Base-by-base conservation (phyloP, 2,113 vertebrate species). In the Colinus virginianus region DNA sequence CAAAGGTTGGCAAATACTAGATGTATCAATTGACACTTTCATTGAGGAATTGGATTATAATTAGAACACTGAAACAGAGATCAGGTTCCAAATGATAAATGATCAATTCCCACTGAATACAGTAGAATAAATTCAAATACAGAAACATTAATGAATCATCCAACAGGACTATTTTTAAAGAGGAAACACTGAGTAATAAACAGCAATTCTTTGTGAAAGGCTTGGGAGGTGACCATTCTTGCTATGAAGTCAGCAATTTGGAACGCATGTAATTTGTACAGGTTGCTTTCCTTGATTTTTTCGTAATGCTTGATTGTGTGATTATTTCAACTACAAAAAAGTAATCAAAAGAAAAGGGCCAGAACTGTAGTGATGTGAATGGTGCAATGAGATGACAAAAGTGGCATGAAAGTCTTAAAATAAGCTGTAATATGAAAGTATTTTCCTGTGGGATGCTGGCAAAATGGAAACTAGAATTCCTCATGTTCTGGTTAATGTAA, bases 181-280 rank as follows among this genome's bases (percentile, higher is more conserved):
- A 43, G 5, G 8, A 84, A 63, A 30, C 59, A 21, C 18, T 45
- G 36, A 62, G 2, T 19, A 67, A 14, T 51, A 74, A 78, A 36
- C 36, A 82, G 43, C 34, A 82, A 21, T 71, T 89, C 38, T 80
- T 81, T 61, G 14, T 58, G 67, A 38, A 3, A 67, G 18, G 11
- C 12, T 67, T 16, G 7, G 18, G 51, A 83, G 68, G 19, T 56
- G 43, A 71, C 22, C 0, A 0, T 71, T 81, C 46, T 78, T 71
- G 25, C 34, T 0, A 0, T 46, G 25, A 55, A 49, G 3, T 82
- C 63, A 63, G 25, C 0, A 1, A 49, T 32, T 76, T 26, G 42
- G 19, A 59, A 63, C 42, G 67, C 9, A 12, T 10, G 34, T 28
- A 12, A 59, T 9, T 48, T 90, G 9, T 58, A 45, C 7, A 36